Evolutionary conservation across 1,140 invertebrate species (phyloP), one percentile per base, ranked within the genome.

Genomic region (Cydia amplana): DNA sequence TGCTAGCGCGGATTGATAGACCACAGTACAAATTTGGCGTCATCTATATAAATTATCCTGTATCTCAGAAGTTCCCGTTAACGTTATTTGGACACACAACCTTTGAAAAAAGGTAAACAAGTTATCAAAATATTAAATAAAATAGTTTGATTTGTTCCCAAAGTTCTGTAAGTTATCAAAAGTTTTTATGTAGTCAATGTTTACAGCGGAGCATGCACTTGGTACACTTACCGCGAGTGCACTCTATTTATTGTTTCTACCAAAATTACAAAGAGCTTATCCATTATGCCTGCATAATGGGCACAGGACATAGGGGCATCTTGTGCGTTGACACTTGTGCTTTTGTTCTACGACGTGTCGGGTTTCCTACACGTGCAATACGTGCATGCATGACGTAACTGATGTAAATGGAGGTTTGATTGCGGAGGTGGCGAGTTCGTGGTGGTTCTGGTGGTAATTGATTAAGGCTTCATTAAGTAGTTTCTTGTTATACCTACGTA

Each of bases 291-390:
- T 86, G 87, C 86, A 85, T 16, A 83, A 87, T 85, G 85, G 80
- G 84, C 83, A 80, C 80, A 76, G 77, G 80, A 79, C 83, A 92
- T 92, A 90, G 83, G 91, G 91, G 91, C 90, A 83, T 90, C 89
- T 91, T 91, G 83, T 91, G 77, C 82, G 75, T 79, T 79, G 88
- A 92, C 91, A 92, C 91, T 92, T 83, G 78, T 85, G 78, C 85
- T 85, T 86, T 92, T 90, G 90, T 91, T 85, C 84, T 83, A 85
- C 74, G 83, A 87, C 84, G 89, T 91, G 87, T 92, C 85, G 79
- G 83, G 85, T 91, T 92, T 89, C 89, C 86, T 79, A 75, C 79
- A 80, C 76, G 80, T 79, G 83, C 81, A 87, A 78, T 77, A 51
- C 46, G 78, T 84, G 84, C 89, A 92, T 55, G 74, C 36, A 40